Base-by-base conservation (phyloP, 2,888 invertebrate genomes). In the Diplolepis rosae region DNA sequence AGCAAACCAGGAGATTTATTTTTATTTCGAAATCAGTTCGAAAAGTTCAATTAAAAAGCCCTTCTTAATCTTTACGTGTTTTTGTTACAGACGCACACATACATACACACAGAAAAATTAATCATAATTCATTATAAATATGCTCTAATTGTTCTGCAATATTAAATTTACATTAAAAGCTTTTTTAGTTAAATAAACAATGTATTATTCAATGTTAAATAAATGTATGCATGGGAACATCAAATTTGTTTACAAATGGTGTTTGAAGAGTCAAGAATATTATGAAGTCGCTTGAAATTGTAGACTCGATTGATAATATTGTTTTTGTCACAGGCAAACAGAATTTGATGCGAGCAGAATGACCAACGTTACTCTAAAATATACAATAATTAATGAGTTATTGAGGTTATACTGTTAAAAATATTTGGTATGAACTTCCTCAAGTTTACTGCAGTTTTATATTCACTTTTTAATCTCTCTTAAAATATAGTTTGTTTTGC, bases 211-310 rank as follows among this genome's bases (percentile, higher is more conserved):
- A 3, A 18, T n/a, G 1, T 15, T 2, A 7, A 9, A 7, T 5
- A 6, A 45, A 45, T 56, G 22, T 22, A 3, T 61, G 24, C 22
- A n/a, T 13, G 24, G 39, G 7, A 22, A 39, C 4, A n/a, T 13
- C 30, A n/a, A 9, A 24, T 24, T 22, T n/a, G 35, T 39, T 61
- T 35, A 61, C 39, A 2, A 39, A 24, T 61, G 6, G 24, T 39
- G 39, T 35, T n/a, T 61, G n/a, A 61, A 39, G 39, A 22, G n/a
- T 24, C 35, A 39, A 61, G 39, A n/a, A 61, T 35, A 24, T n/a
- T 61, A 24, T n/a, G 11, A 61, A 39, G 35, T 61, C 24, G 35
- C 39, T 7, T 61, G 35, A 39, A 61, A 61, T 61, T 39, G 3
- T 22, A 61, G n/a, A 2, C 24, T 35, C n/a, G n/a, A 39, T 35